Evolutionary conservation across 2,113 vertebrate genomes (phyloP).

Genomic region (Illadopsis cleaveri): DNA sequence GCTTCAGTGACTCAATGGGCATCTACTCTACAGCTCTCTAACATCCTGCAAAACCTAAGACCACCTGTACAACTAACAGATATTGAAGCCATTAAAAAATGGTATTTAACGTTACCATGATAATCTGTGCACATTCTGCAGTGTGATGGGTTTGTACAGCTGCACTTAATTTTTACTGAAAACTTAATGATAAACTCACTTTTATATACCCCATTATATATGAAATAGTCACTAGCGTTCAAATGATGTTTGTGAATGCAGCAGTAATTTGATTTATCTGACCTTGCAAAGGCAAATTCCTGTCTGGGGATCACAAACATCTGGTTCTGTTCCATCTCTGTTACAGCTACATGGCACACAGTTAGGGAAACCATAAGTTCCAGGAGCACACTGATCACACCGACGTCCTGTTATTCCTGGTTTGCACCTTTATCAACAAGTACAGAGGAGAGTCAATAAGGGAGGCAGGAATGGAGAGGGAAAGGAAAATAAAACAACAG

Average conservation of each 20-base stretch:
- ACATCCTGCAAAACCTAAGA: neutral
- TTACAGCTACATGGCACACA: slow-evolving; percentile 85
- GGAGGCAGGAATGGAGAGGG: neutral
- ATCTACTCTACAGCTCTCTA: neutral
- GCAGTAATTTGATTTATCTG: slow-evolving; percentile 33
- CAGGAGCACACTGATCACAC: slow-evolving; percentile 85
- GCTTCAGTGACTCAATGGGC: neutral
- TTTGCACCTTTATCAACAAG: slow-evolving; percentile 81
- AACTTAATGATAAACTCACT: neutral
- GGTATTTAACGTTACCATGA: neutral
- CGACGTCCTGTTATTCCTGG: slow-evolving; percentile 80
- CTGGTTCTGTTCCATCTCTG: slow-evolving; percentile 75
- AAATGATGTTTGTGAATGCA: slow-evolving; percentile 12
- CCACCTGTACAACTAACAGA: neutral
- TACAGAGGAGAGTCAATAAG: neutral
- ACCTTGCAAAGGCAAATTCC: slow-evolving; percentile 94
- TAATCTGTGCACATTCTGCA: neutral
- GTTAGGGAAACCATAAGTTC: slow-evolving; percentile 84
- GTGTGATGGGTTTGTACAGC: neutral
- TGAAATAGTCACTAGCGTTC: neutral
- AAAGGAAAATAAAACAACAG: neutral
- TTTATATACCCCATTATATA: neutral
- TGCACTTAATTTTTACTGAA: neutral
- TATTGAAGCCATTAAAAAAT: neutral
- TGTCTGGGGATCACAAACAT: slow-evolving; percentile 82